Evolutionary conservation across 1,140 invertebrate species (phyloP), one percentile per base, ranked within the genome.

Genomic region (Orchesella cincta): DNA sequence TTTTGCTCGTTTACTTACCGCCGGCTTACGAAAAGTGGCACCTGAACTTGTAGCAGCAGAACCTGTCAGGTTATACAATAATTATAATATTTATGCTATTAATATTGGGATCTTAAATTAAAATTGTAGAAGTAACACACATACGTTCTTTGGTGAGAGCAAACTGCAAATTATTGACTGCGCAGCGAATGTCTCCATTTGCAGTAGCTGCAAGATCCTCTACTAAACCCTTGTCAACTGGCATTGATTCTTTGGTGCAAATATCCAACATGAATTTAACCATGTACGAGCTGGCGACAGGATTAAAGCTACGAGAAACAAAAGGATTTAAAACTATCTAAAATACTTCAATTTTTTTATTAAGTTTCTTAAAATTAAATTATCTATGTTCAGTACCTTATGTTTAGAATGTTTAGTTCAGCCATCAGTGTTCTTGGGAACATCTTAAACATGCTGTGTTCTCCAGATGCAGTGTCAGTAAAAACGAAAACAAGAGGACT

Each of bases 141-240:
- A 14, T 33, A 75, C 29, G 8, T 74, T 73, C 74, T 39, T 79
- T 70, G 36, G 77, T 73, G n/a, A 46, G 46, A 57, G 31, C 28
- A 67, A 81, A 81, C 28, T 81, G 78, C 1, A 79, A 54, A 51
- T 77, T 78, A 74, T 81, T 81, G 16, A 81, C 74, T 1, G 76
- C 78, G 64, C 70, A 78, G 75, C 80, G 35, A 1, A 81, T 74
- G 46, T 81, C 80, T 34, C 80, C 80, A 34, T n/a, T 46, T 36
- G 74, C 72, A 0, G 73, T 75, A 8, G 36, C 54, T 23, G 74
- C 75, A 62, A 79, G 36, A 33, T 73, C 64, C 16, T 76, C 72
- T n/a, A 81, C 14, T 0, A 57, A 28, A 29, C 12, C n/a, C 18
- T 57, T 51, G n/a, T 75, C 46, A 0, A 73, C 28, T 26, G 23